Base-by-base conservation (phyloP, 1,140 invertebrate species). In the Caenorhabditis brenneri region DNA sequence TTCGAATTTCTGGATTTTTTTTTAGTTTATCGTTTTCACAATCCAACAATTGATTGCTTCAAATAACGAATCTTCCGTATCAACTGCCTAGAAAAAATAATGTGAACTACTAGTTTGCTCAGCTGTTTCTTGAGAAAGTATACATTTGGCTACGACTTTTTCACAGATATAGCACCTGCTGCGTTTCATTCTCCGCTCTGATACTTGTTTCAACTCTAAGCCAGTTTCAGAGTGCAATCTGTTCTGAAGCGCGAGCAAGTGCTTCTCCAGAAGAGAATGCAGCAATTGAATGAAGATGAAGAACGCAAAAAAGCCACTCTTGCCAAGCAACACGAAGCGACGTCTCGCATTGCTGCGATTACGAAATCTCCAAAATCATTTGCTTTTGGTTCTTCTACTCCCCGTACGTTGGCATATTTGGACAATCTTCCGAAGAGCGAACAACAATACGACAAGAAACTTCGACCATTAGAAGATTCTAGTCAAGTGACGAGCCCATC, bases 331-430 rank as follows among this genome's bases (percentile, higher is more conserved):
- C 88, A 89, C 58, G 84, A 79, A 16, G 79, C 79, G 1, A 53
- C 89, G 27, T 89, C 88, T 15, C 82, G 88, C n/a, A 84, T 81
- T 24, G 65, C 58, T n/a, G 51, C 39, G 1, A 49, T 53, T 29
- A 53, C 58, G 0, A 81, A 48, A 29, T 81, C 83, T 10, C 86
- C 87, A 19, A 83, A 81, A 42, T 81, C 80, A 4, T 89, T 79
- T 65, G 88, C 85, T 16, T 89, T 89, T 55, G 88, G 88, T 0
- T 87, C 84, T 15, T 86, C 83, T 9, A 89, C 89, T 19, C 88
- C 88, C 6, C 81, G 88, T 0, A 86, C 88, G 33, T 65, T 90
- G 16, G 55, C 83, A 10, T 89, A 88, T 84, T 53, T 89, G 39
- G 87, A 89, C 53, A 87, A 84, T 29, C 39, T 88, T 1, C 49